These are phyloP conservation scores for Sceliomorpha sp. DNA, from an alignment of 2,888 invertebrate genomes.

Conservation along the genomic window DNA sequence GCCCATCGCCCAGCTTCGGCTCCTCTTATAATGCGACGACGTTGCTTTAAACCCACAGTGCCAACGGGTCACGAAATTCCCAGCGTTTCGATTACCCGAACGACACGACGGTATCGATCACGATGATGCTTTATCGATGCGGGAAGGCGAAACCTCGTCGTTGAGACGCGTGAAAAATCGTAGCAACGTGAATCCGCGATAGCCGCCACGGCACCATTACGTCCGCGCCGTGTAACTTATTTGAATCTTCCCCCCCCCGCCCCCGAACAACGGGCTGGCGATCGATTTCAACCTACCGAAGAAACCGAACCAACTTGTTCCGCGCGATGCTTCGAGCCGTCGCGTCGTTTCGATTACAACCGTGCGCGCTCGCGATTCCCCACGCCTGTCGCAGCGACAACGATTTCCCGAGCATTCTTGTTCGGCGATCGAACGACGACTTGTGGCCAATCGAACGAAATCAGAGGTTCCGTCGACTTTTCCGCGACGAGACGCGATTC, in stretches of 20 bases:
- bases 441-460: conserved; percentile 12
- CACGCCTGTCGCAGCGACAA: conserved; percentile 20
- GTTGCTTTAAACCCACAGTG: conserved; percentile 12
- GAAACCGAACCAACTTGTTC: conserved; percentile 24
- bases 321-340: conserved; percentile 17
- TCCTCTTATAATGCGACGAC: conserved; percentile 1
- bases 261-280: conserved; percentile 8
- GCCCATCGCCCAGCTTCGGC: too few species aligned
- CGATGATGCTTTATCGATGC: conserved; percentile 5
- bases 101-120: conserved; percentile 9
- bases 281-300: conserved; percentile 28
- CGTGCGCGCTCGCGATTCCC: conserved; percentile 14
- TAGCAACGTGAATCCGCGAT: neutral
- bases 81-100: conserved; percentile 14
- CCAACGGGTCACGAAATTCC: conserved; percentile 12
- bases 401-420: conserved; percentile 13
- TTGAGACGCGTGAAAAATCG: conserved; percentile 4
- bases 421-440: conserved; percentile 1
- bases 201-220: neutral
- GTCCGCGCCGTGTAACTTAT: conserved; percentile 9
- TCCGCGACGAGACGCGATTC: neutral
- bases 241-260: too few species aligned
- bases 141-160: neutral
- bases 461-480: conserved; percentile 10
- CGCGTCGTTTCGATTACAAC: conserved; percentile 31